Evolutionary conservation across 2,888 invertebrate species (phyloP), one percentile per base, ranked within the genome.

Genomic region (Rhagonycha lutea): DNA sequence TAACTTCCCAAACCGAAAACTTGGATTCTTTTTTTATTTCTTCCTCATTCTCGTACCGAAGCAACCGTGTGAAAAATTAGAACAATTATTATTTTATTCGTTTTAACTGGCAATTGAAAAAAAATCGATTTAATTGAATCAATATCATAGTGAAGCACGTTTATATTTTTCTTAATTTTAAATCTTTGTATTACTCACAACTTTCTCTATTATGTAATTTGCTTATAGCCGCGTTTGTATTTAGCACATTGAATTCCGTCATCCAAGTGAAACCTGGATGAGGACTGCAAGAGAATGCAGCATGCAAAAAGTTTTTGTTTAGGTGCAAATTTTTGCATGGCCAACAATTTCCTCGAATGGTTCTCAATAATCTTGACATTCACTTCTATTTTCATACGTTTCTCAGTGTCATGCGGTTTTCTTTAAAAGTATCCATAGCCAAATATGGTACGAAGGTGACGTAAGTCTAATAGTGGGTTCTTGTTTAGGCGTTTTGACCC

Each of bases 361-460:
- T 47, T n/a, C 47, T 47, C 47, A n/a, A 47, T 47, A 65, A 24
- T 65, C 63, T 65, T 65, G 63, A 65, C 63, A 65, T 65, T 65
- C 63, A 24, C 18, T n/a, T 23, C 10, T 18, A 65, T 65, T 65
- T 78, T 73, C 47, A 67, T 70, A 69, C 29, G 70, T 68, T 32
- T 71, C 65, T 71, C 65, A 73, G 70, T 76, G 74, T 74, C 74
- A 70, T 72, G 74, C 77, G 77, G 74, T 74, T 77, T 77, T 74
- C 77, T 74, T 61, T 74, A 72, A 77, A 74, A 65, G 75, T 75
- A 75, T 47, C 70, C 79, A 75, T 79, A 65, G 69, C 82, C 83
- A 80, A 83, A 83, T 81, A 82, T 72, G 83, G 83, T 74, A 70
- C 47, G 47, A 47, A 47, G 69, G 76, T 81, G 81, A 82, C 81